phyloP scores from a whole-genome alignment of 1,140 invertebrate genomes.

The Cylas formicarius region DNA sequence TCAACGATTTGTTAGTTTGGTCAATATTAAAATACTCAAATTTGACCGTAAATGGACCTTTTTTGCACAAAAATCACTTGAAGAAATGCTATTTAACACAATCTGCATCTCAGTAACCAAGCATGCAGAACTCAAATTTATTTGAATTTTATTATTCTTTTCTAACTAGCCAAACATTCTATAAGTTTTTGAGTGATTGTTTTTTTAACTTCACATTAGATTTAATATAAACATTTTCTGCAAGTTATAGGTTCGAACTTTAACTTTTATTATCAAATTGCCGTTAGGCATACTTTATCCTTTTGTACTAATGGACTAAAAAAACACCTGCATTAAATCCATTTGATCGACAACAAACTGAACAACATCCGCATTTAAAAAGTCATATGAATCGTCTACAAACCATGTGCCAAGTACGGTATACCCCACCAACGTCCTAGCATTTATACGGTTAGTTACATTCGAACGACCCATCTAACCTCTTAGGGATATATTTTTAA shows the following conservation, averaged over 20 bases:
- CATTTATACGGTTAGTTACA: slow-evolving; percentile 24
- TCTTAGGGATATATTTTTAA: slow-evolving; percentile 19
- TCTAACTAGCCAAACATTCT: too few relatives aligned
- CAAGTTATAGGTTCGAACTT: background rate
- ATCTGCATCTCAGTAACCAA: too few relatives aligned
- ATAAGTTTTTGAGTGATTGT: too few relatives aligned
- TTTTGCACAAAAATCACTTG: too few relatives aligned
- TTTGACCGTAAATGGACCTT: too few relatives aligned
- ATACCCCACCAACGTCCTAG: slow-evolving; percentile 15
- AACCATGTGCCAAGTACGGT: slow-evolving; percentile 15
- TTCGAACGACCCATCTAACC: slow-evolving; percentile 15
- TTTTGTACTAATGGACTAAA: background rate
- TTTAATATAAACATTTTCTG: background rate
- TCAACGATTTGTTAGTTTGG: too few relatives aligned
- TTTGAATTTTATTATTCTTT: too few relatives aligned
- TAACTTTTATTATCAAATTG: background rate
- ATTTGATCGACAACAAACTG: slow-evolving; percentile 11
- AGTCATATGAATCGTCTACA: slow-evolving; percentile 3
- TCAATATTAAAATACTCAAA: too few relatives aligned
- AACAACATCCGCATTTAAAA: too few relatives aligned
- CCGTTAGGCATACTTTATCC: background rate
- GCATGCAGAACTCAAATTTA: too few relatives aligned
- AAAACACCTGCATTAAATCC: background rate
- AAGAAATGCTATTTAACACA: too few relatives aligned
- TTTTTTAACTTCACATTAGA: too few relatives aligned